Conservation (phyloP, 2,113 vertebrate species). For the Seriola dumerili region DNA sequence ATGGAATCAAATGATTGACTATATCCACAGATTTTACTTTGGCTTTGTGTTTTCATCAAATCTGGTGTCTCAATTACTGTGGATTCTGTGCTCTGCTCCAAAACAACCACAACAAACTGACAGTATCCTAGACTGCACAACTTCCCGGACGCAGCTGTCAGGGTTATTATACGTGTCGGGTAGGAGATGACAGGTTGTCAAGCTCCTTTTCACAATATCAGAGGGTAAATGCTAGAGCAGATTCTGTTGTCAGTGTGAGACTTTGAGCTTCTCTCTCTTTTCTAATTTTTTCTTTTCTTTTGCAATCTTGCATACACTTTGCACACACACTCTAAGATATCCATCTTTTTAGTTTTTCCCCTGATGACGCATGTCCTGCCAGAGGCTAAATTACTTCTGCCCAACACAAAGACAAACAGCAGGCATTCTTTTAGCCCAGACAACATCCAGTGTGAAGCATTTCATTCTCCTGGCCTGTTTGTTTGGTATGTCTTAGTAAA, state of each 20-base stretch:
- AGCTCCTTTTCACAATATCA: constrained; percentile 45
- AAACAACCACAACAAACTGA: constrained; percentile 35
- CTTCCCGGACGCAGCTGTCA: constrained; percentile 46
- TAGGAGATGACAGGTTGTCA: constrained; percentile 55
- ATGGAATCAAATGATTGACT: constrained; percentile 6
- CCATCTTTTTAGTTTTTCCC: constrained; percentile 35
- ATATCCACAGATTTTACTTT: constrained; percentile 2
- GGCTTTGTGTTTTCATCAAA: constrained; percentile 40
- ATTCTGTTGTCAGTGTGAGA: constrained; percentile 29
- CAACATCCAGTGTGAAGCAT: constrained; percentile 7
- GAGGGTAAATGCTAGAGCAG: constrained; percentile 37
- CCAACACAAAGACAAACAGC: constrained; percentile 46
- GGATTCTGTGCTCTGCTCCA: constrained; percentile 4
- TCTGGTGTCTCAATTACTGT: constrained; percentile 4
- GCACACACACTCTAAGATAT: not conserved
- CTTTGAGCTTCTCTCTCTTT: constrained; percentile 23
- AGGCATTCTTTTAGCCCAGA: constrained; percentile 7
- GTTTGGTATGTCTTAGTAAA: constrained; percentile 1
- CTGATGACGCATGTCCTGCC: constrained; percentile 31
- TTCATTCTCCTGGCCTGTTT: constrained; percentile 24
- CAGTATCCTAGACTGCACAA: constrained; percentile 22
- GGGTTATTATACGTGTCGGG: constrained; percentile 56
- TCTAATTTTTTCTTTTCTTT: not conserved
- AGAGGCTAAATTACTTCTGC: constrained; percentile 48
- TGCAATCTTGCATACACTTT: constrained; percentile 15